Evolutionary conservation across 2,888 invertebrate genomes (phyloP), one percentile per base, ranked within the genome.

Genomic region (Urechis unicinctus): DNA sequence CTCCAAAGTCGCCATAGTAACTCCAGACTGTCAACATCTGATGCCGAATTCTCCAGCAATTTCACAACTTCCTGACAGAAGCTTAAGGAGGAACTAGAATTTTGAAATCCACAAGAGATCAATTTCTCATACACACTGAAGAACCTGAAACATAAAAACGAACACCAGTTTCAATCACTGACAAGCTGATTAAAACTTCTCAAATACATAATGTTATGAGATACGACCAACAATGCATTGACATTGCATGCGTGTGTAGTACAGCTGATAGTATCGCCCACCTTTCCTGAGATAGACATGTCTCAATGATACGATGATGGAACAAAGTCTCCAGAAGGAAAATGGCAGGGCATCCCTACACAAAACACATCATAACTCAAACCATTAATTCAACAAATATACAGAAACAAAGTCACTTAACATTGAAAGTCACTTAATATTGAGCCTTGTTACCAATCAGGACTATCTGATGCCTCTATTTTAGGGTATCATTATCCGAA

Each of bases 271-370:
- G 45, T 13, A 41, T 43, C 9, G 52, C 53, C 58, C 57, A 69
- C 66, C 60, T 67, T 55, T 71, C 70, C 22, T 61, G 24, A 2
- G 52, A 42, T 6, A 57, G 52, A 52, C 65, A 58, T 1, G 55
- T 57, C 47, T 67, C 63, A 24, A 74, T 50, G 24, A 72, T 47
- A 21, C 51, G 55, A 22, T 70, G 70, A 2, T 70, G 65, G 22
- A 73, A 60, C 41, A 75, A 56, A 3, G 72, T 53, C 50, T 70
- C 69, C 30, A 64, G 59, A 24, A 75, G 58, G 50, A 68, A 69
- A 28, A 70, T 59, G 17, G 69, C 71, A 21, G 73, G 75, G 3
- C 70, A 71, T 4, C 69, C 71, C 73, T 73, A 61, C 3, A 59
- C 48, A 26, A 13, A 43, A 41, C n/a, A 49, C 47, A 13, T 29